Conservation (phyloP, 2,797 vertebrate genomes). For the Emydoidea blandingii region DNA sequence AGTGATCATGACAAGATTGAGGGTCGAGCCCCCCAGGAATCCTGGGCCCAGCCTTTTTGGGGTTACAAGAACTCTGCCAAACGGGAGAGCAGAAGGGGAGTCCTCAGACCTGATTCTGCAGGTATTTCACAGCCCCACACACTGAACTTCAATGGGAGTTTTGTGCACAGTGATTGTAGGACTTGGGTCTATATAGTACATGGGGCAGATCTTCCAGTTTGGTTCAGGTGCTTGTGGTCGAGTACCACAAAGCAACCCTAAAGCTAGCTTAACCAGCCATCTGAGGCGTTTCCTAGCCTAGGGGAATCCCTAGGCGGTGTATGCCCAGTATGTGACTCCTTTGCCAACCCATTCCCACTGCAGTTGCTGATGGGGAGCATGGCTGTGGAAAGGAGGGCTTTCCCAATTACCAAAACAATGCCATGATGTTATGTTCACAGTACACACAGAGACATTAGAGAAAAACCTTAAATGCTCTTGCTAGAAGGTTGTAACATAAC, state of each 20-base stretch:
- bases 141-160: not conserved
- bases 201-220: not conserved
- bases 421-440: not conserved
- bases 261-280: not conserved
- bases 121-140: not conserved
- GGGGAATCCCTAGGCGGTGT: not conserved
- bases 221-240: not conserved
- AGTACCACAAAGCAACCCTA: not conserved
- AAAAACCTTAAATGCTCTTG: too few relatives aligned
- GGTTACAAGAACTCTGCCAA: too few relatives aligned
- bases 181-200: not conserved
- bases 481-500: too few relatives aligned
- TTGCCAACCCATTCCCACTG: not conserved
- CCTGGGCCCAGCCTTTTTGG: too few relatives aligned
- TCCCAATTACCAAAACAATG: fast-evolving
- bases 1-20: too few relatives aligned
- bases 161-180: not conserved
- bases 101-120: not conserved
- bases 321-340: not conserved
- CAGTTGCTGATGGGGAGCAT: not conserved
- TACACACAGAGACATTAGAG: too few relatives aligned
- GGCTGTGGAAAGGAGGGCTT: not conserved
- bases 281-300: not conserved
- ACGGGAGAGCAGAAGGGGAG: too few relatives aligned
- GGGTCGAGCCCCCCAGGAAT: too few relatives aligned